phyloP scores from a whole-genome alignment of 2,888 invertebrate species.

The Rhabditoides inermis region DNA sequence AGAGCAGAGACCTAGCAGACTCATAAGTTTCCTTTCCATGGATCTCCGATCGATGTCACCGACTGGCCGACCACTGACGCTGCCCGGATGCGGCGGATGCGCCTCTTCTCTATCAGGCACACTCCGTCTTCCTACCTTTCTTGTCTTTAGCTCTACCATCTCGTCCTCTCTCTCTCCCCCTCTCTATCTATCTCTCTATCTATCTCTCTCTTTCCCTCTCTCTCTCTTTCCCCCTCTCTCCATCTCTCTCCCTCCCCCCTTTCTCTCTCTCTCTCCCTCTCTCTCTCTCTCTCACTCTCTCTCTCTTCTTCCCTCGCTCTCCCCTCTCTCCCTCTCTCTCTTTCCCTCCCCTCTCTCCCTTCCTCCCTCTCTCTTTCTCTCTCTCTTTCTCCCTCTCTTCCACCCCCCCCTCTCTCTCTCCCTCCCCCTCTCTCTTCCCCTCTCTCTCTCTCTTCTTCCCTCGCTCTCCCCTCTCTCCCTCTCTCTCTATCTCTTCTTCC shows the following conservation, averaged over 20 bases:
- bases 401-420: conserved; percentile 27
- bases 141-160: background rate
- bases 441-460: conserved; percentile 70
- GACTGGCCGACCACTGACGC: no score
- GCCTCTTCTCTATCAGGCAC: no score
- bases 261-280: background rate
- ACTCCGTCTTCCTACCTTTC: background rate
- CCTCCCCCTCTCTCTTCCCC: conserved; percentile 41
- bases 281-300: background rate
- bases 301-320: background rate
- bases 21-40: no score
- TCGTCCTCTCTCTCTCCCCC: no score
- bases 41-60: no score
- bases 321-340: background rate
- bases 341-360: background rate
- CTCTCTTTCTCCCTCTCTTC: background rate
- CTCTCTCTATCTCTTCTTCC: background rate
- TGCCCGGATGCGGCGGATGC: no score
- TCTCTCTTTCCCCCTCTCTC: background rate
- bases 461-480: no score
- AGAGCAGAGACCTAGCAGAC: no score
- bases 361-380: background rate
- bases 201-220: conserved; percentile 70
- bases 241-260: background rate
- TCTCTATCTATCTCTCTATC: conserved; percentile 40